phyloP scores from a whole-genome alignment of 2,797 vertebrate species.

The Rhynchonycteris naso region DNA sequence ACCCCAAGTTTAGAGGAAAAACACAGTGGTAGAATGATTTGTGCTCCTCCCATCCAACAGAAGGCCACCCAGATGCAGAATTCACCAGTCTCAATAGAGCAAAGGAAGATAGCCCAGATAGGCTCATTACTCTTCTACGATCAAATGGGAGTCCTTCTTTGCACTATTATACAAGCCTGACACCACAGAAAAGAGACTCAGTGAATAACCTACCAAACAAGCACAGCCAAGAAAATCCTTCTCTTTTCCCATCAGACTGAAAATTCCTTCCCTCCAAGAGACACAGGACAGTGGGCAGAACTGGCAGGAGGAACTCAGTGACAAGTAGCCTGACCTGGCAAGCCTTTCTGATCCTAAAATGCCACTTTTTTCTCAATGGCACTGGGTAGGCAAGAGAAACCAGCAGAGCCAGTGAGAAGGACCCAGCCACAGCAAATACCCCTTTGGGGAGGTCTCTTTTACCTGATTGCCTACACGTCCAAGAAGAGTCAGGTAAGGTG shows the following conservation, averaged over 20 bases:
- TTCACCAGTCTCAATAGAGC: background rate
- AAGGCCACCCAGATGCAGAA: background rate
- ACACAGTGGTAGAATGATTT: background rate
- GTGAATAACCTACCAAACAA: background rate
- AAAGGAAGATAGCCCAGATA: background rate
- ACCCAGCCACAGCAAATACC: background rate
- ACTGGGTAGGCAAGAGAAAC: background rate
- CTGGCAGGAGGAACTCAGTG: background rate
- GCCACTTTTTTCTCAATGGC: background rate
- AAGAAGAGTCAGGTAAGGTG: background rate
- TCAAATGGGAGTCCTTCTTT: background rate
- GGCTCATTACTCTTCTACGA: background rate
- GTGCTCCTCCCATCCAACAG: background rate
- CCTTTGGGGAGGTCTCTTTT: background rate
- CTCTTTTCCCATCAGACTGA: background rate
- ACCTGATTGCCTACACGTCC: fast-evolving
- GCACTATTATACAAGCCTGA: background rate
- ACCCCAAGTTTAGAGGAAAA: background rate
- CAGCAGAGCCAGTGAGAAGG: background rate
- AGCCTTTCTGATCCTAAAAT: background rate
- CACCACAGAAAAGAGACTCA: background rate
- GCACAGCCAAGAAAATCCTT: background rate
- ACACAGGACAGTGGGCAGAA: background rate
- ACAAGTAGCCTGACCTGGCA: background rate
- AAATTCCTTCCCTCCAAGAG: background rate